Base-by-base conservation (phyloP, 2,113 vertebrate genomes). In the Psittacula cyanocephala region DNA sequence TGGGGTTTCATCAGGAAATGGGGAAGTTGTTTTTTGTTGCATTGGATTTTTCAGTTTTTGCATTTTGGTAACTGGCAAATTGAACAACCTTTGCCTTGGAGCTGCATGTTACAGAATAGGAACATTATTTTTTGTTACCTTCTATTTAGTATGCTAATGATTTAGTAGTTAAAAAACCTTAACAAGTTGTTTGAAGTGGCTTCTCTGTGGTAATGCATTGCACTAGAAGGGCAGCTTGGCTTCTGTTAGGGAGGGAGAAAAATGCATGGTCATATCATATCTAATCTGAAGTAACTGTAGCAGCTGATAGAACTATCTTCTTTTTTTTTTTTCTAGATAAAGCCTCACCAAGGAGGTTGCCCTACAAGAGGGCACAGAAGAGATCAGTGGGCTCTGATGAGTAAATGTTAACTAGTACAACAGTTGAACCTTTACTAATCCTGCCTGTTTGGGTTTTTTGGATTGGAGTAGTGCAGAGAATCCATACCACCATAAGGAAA, bases 371-470 rank as follows among this genome's bases (percentile, higher is more conserved):
- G 97, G 98, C 97, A 80, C 99, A 99, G 98, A 99, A 99, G 95
- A 98, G 99, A 97, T 98, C 99, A 10, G 99, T 98, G 76, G 99
- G 99, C 97, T 99, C 99, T n/a, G 99, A 99, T 97, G 99, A 99
- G 98, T 99, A 98, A 99, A 98, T 97, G 88, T 95, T 97, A 92
- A 95, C 95, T 93, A 96, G 95, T 97, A 81, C 96, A 97, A 83
- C 97, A 95, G 47, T 95, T 96, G 93, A 95, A 96, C 97, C 97
- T 97, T 97, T 97, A 95, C 96, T 98, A 97, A 98, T 97, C 97
- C 96, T 95, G 96, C 96, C 96, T 93, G 93, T 93, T 89, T 83
- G 96, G 81, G 67, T 93, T 93, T 96, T 96, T 97, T 95, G 96
- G 93, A 96, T 95, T 95, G 97, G 94, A 95, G 96, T 95, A 97